A percentile compares a stretch with the other conserved stretches of the same genome.
These are phyloP conservation scores for Drosophila neoperkinsi DNA, from an alignment of 2,888 invertebrate genomes.

Conservation along the genomic window DNA sequence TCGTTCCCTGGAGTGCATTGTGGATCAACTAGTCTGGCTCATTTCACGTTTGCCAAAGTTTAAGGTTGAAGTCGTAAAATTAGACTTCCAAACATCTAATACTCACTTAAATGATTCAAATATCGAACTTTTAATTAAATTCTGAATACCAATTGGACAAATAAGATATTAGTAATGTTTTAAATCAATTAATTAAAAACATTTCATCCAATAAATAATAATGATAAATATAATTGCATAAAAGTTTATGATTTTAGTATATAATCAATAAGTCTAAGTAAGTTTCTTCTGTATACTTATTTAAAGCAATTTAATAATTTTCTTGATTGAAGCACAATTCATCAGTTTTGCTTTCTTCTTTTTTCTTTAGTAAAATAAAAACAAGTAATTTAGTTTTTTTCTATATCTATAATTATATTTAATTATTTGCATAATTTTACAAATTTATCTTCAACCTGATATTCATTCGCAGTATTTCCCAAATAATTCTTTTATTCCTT, in stretches of 20 bases:
- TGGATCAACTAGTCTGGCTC: neutral
- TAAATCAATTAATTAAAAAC: neutral
- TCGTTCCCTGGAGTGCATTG: constrained; percentile 7
- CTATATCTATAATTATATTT: neutral
- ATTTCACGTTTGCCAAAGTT: neutral
- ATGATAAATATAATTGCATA: neutral
- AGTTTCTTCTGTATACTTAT: neutral
- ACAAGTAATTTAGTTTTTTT: too few relatives aligned
- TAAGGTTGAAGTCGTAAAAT: neutral
- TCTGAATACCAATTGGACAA: neutral
- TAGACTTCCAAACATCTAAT: neutral
- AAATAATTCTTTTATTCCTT: neutral
- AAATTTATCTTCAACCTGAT: neutral
- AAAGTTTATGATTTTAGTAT: neutral
- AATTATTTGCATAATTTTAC: neutral
- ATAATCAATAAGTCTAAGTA: neutral
- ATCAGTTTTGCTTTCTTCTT: neutral
- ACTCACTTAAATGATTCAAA: neutral
- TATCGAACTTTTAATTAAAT: neutral
- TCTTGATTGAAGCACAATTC: neutral
- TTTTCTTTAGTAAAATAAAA: neutral
- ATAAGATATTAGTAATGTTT: neutral
- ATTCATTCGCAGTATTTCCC: neutral
- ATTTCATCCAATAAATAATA: neutral
- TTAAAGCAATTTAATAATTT: neutral